Evolutionary conservation across 2,113 vertebrate genomes (phyloP).

Genomic region (Anolis carolinensis): DNA sequence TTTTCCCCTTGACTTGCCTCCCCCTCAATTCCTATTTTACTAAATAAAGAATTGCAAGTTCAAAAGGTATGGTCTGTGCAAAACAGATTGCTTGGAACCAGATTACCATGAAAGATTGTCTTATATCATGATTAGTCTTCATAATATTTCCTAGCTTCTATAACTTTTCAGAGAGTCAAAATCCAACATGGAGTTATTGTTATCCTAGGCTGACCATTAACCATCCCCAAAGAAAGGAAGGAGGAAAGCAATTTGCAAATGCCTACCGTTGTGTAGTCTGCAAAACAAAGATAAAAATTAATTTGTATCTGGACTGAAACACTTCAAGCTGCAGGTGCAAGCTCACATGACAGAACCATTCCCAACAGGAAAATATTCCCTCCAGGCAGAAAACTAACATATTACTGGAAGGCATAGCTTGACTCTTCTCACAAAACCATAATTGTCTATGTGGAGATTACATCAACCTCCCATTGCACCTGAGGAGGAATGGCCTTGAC

Average conservation of each 20-base stretch:
- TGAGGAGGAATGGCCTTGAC: not conserved
- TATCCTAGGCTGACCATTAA: too few species aligned
- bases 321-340: not conserved
- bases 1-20: not conserved
- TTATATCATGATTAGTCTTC: not conserved
- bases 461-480: not conserved
- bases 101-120: not conserved
- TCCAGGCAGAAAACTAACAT: not conserved
- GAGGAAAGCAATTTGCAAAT: not conserved
- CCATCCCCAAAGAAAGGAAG: not conserved
- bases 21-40: not conserved
- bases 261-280: not conserved
- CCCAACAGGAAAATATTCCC: not conserved
- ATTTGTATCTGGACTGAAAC: not conserved
- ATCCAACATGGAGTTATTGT: not conserved
- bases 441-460: not conserved
- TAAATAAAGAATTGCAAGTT: not conserved
- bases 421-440: not conserved
- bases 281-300: not conserved
- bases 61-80: not conserved
- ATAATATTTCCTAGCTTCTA: not conserved
- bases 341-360: not conserved
- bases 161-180: too few species aligned
- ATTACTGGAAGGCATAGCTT: not conserved
- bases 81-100: not conserved